Evolutionary conservation across 1,140 invertebrate species (phyloP), one percentile per base, ranked within the genome.

Genomic region (Hermetia illucens): DNA sequence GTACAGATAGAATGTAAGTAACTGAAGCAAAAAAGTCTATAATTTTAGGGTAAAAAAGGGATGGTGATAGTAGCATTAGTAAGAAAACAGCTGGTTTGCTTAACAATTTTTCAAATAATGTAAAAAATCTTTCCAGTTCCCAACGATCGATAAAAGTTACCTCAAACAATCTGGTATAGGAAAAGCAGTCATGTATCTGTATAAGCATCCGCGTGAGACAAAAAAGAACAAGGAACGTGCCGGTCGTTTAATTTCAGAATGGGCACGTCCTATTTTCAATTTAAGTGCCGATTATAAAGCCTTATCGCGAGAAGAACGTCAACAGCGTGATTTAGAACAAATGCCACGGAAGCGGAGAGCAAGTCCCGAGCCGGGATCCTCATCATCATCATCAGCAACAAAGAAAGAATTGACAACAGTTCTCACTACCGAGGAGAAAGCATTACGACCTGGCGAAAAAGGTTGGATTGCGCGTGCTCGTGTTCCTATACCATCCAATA

Each of bases 171-270:
- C 91, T 29, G 89, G 94, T 29, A 90, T 96, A 50, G 88, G 94
- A 20, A 94, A 97, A 64, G 95, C 95, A 44, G 89, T 99, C 0
- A 99, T 98, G 95, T 98, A 98, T 67, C 69, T 98, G 10, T 98
- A 92, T 61, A 98, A 98, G 60, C 94, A 99, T 67, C 94, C 95
- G 1, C 90, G 87, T 64, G 95, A 99, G 70, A 86, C 83, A 0
- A 93, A 93, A 63, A 73, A 82, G 35, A 98, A 98, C 64, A 84
- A 84, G 57, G 81, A 87, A 52, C 70, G 78, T 33, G 91, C 91
- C 43, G 88, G 86, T 17, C 81, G 82, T 53, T 71, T 98, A 35
- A 98, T 99, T 38, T 93, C 85, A 35, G 87, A 94, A 61, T 98
- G 93, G 93, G 88, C 91, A 1, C 63, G 93, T 20, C 92, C 92